These are phyloP conservation scores for Aramus guarauna DNA, from an alignment of 2,113 vertebrate species.

Conservation along the genomic window DNA sequence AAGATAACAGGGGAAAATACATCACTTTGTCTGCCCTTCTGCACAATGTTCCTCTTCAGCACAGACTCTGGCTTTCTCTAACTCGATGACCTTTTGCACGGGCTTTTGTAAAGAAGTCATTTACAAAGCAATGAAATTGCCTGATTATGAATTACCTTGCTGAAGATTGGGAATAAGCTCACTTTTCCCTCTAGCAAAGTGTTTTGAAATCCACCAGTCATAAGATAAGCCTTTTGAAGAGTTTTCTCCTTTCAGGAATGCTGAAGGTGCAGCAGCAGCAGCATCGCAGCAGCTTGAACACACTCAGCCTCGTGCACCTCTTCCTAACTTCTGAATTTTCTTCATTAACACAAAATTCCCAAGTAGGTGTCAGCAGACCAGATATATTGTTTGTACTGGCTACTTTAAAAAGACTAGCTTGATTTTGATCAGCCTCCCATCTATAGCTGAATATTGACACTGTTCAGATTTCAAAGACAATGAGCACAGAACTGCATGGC, in stretches of 20 bases:
- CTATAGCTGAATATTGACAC: background rate
- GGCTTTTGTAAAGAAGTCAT: background rate
- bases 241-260: background rate
- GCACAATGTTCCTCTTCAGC: background rate
- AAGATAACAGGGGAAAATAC: background rate
- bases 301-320: background rate
- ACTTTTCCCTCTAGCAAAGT: background rate
- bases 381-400: background rate
- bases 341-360: background rate
- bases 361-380: background rate
- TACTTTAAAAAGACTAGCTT: background rate
- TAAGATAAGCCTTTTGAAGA: background rate
- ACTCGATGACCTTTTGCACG: background rate
- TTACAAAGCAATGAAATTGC: background rate
- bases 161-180: background rate
- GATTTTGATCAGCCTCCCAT: background rate
- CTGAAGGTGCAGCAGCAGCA: background rate
- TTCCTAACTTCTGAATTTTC: background rate
- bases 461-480: background rate
- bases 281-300: background rate
- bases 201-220: background rate
- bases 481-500: background rate
- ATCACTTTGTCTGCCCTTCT: background rate
- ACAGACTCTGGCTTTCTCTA: background rate
- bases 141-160: background rate